Conservation (phyloP, 1,140 invertebrate genomes). For the Hyles vespertilio region DNA sequence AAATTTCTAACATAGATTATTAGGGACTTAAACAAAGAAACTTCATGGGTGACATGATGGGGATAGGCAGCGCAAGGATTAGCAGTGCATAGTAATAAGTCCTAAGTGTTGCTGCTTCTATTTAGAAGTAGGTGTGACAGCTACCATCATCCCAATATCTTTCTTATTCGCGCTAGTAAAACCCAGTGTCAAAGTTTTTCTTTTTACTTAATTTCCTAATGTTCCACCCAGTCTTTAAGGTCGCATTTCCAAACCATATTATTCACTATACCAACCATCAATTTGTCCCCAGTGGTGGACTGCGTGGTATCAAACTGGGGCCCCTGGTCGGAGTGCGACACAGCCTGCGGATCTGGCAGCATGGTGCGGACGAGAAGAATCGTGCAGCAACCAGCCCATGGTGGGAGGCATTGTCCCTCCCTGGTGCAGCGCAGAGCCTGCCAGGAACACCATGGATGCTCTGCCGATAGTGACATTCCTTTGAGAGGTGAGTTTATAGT, state of each 20-base stretch:
- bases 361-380: conserved; percentile 82
- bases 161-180: background rate
- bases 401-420: conserved; percentile 85
- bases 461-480: conserved; percentile 80
- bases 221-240: too few relatives aligned
- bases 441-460: conserved; percentile 82
- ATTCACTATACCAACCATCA: background rate
- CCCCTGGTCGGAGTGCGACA: conserved; percentile 85
- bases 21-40: too few relatives aligned
- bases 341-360: conserved; percentile 84
- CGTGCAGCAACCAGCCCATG: conserved; percentile 80
- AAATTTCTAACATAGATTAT: too few relatives aligned
- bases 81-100: too few relatives aligned
- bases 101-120: too few relatives aligned
- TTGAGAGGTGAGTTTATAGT: conserved; percentile 78
- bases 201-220: too few relatives aligned
- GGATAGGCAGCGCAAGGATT: too few relatives aligned
- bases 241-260: too few relatives aligned
- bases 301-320: conserved; percentile 87
- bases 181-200: background rate
- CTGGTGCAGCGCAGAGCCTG: conserved; percentile 84
- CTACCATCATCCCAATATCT: too few relatives aligned
- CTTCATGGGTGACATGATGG: too few relatives aligned
- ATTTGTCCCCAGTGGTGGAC: conserved; percentile 80
- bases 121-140: too few relatives aligned